Percentiles rank a stretch among this genome's conserved stretches.
Evolutionary conservation across 1,140 invertebrate genomes (phyloP).

Genomic region (Drosophila pandora): DNA sequence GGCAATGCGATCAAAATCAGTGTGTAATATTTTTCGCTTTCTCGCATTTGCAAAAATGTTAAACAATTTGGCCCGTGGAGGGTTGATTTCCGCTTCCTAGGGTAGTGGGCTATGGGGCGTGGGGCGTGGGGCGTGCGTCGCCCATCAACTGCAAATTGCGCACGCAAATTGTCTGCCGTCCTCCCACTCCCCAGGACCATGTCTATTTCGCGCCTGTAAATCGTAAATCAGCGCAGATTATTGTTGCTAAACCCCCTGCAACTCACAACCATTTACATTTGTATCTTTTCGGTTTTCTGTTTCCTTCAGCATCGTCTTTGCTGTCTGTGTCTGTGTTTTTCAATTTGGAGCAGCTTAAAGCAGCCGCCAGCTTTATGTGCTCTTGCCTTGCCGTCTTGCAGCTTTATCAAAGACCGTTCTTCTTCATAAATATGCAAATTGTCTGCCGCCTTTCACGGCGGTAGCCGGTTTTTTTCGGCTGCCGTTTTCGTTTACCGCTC

Average conservation of each 20-base stretch:
- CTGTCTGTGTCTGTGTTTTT: conserved; percentile 54
- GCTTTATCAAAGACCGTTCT: conserved; percentile 66
- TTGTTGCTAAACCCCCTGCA: conserved; percentile 53
- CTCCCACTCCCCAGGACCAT: conserved; percentile 35
- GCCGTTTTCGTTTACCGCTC: conserved; percentile 25
- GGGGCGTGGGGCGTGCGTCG: conserved; percentile 54
- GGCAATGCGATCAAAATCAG: conserved; percentile 61
- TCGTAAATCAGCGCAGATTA: conserved; percentile 80
- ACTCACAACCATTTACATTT: conserved; percentile 71
- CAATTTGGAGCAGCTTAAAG: conserved; percentile 79
- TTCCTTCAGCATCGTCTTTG: neutral
- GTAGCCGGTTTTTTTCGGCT: conserved; percentile 14
- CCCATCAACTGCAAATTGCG: conserved; percentile 78
- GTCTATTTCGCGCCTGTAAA: conserved; percentile 80
- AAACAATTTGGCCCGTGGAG: conserved; percentile 27
- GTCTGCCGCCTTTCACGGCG: conserved; percentile 20
- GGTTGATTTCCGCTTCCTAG: neutral
- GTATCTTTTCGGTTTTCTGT: conserved; percentile 54
- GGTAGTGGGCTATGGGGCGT: conserved; percentile 27
- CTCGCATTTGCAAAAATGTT: conserved; percentile 49
- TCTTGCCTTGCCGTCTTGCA: conserved; percentile 36
- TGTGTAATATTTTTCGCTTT: conserved; percentile 62
- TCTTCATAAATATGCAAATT: conserved; percentile 83
- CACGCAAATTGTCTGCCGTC: conserved; percentile 71
- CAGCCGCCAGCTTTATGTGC: conserved; percentile 29